These are phyloP conservation scores for Huso huso DNA, from an alignment of 2,797 vertebrate genomes.

Conservation along the genomic window DNA sequence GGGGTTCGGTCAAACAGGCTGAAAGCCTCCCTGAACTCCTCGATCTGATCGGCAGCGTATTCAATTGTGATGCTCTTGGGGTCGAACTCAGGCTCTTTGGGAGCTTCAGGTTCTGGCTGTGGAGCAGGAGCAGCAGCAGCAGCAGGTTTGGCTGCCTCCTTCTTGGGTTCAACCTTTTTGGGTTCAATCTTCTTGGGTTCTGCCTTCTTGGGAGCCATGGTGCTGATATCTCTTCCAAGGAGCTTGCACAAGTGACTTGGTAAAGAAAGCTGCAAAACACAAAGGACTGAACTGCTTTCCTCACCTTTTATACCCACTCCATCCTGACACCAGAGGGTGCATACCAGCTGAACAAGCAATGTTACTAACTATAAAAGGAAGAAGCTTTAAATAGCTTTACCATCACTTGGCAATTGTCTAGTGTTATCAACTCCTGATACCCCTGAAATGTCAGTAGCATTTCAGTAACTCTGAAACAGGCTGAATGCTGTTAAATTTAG, in stretches of 20 bases:
- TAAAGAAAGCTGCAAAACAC: background rate
- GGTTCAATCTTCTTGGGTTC: no score
- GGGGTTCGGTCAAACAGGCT: conserved; percentile 84
- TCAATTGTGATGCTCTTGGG: conserved; percentile 69
- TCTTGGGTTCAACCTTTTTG: background rate
- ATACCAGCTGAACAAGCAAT: background rate
- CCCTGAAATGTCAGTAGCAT: background rate
- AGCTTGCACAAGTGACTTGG: no score
- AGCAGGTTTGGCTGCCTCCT: background rate
- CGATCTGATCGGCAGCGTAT: conserved; percentile 52
- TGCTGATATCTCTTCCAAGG: background rate
- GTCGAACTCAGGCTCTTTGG: conserved; percentile 51
- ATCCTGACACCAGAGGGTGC: background rate
- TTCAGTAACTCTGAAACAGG: no score
- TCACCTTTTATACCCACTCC: background rate
- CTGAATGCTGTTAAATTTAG: no score
- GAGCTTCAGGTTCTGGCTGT: conserved; percentile 35
- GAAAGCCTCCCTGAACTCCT: conserved; percentile 94
- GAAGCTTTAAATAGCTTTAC: background rate
- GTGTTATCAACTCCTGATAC: background rate
- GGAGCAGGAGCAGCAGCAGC: background rate
- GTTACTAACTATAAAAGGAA: background rate
- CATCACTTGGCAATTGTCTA: background rate
- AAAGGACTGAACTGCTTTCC: background rate
- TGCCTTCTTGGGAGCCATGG: background rate